Evolutionary conservation across 2,797 vertebrate genomes (phyloP), one percentile per base, ranked within the genome.

Genomic region (Channallabes apus): DNA sequence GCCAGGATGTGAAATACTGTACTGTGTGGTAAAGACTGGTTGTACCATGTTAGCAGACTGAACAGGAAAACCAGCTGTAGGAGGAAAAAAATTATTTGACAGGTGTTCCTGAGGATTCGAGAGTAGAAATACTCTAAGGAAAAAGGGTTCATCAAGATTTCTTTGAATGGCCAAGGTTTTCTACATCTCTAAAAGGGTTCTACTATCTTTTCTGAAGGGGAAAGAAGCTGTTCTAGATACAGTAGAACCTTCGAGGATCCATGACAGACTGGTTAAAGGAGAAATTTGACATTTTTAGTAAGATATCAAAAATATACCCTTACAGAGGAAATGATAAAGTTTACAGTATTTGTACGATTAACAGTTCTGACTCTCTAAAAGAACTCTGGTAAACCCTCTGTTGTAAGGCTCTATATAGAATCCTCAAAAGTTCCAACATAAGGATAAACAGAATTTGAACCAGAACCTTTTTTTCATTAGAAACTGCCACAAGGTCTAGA

Each of bases 1-100:
- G 80, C 38, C 82, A 93, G 86, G 89, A 92, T 61, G 91, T 90
- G 89, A 90, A 68, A 89, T 83, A 89, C 67, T 83, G 77, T 83
- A 89, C 67, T 83, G 77, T 90, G 88, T 75, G 87, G n/a, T 88
- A 87, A 84, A 88, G 58, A 58, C 83, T 35, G 77, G 64, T 41
- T 85, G 58, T 82, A 86, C 75, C 86, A 86, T 59, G 82, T 86
- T 89, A 90, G 82, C 59, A 75, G 75, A 77, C 87, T 81, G 84
- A 78, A 86, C 75, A 72, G 89, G 80, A 84, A 15, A 22, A 17
- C 62, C 68, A 46, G 86, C 82, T 89, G 85, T 86, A 68, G 82
- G 73, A 82, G 22, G 73, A 41, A 35, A 54, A 88, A 64, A 78
- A 22, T 56, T n/a, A 24, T 67, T 35, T 56, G 35, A 62, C 12